Percentiles rank a stretch among this genome's conserved stretches.
phyloP scores from a whole-genome alignment of 2,113 vertebrate genomes.

The Polypterus senegalus region DNA sequence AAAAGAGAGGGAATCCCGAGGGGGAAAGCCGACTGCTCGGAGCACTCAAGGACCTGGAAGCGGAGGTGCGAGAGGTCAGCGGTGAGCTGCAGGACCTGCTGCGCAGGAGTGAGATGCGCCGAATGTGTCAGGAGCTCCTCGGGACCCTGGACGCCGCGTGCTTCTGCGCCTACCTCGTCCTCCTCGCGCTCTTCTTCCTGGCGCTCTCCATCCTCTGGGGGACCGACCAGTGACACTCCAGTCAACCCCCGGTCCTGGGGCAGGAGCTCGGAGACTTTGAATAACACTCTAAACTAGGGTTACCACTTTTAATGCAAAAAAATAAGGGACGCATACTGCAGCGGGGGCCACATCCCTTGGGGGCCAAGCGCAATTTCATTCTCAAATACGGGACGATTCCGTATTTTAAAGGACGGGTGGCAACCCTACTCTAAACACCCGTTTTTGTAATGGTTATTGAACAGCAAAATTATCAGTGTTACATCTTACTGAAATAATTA shows the following conservation, averaged over 20 bases:
- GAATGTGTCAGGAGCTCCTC: conserved; percentile 12
- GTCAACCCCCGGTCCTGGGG: neutral
- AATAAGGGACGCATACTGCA: too few relatives aligned
- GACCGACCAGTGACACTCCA: neutral
- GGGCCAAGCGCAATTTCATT: too few relatives aligned
- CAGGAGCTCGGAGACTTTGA: too few relatives aligned
- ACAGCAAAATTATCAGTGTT: too few relatives aligned
- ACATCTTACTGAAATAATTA: too few relatives aligned
- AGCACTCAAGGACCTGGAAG: neutral
- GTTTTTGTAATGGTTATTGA: too few relatives aligned
- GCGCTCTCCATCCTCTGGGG: conserved; percentile 11
- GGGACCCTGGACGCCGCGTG: conserved; percentile 18
- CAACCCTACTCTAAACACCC: too few relatives aligned
- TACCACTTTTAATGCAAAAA: too few relatives aligned
- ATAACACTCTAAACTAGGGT: too few relatives aligned
- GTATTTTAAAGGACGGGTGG: too few relatives aligned
- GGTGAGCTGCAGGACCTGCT: conserved; percentile 5
- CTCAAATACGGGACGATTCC: too few relatives aligned
- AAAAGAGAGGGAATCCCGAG: neutral
- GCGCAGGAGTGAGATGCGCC: conserved; percentile 6
- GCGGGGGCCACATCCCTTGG: too few relatives aligned
- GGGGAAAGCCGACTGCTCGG: neutral
- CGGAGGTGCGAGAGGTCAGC: neutral
- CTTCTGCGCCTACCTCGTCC: conserved; percentile 11
- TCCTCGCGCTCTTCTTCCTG: conserved; percentile 8